phyloP scores from a whole-genome alignment of 2,888 invertebrate species.

The Gastrophysa polygoni region DNA sequence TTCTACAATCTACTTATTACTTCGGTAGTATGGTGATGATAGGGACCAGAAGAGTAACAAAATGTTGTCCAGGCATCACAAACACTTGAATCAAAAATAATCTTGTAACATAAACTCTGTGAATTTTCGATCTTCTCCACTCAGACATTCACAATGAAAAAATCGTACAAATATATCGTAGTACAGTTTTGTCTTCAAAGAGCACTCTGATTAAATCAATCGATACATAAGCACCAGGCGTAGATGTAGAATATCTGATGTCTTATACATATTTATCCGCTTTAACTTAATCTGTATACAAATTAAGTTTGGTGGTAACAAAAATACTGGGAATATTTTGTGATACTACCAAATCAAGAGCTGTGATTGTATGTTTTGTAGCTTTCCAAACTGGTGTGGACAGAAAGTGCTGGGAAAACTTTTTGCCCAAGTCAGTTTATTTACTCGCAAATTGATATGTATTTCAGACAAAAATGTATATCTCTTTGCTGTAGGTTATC shows the following conservation, averaged over 20 bases:
- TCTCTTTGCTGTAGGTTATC: constrained; percentile 34
- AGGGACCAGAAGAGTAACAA: constrained; percentile 54
- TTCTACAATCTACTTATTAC: constrained; percentile 45
- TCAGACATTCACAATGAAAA: constrained; percentile 29
- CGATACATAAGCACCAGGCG: constrained; percentile 29
- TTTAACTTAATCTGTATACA: constrained; percentile 45
- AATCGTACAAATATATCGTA: constrained; percentile 36
- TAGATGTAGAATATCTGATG: constrained; percentile 20
- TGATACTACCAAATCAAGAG: constrained; percentile 57
- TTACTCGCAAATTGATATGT: constrained; percentile 22
- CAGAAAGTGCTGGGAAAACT: constrained; percentile 58
- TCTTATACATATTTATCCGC: constrained; percentile 31
- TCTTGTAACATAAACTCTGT: constrained; percentile 32
- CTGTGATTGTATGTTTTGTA: constrained; percentile 56
- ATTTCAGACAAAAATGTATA: constrained; percentile 26
- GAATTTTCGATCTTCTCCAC: constrained; percentile 32
- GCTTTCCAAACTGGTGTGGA: constrained; percentile 46
- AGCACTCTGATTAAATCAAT: neutral
- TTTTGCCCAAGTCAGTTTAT: constrained; percentile 50
- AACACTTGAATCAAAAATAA: constrained; percentile 32
- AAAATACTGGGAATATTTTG: constrained; percentile 60
- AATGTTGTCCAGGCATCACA: constrained; percentile 57
- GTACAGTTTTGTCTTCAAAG: constrained; percentile 23
- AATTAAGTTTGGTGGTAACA: constrained; percentile 58
- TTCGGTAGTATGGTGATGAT: constrained; percentile 55